phyloP scores from a whole-genome alignment of 2,888 invertebrate species.

The Netelia inedita region DNA sequence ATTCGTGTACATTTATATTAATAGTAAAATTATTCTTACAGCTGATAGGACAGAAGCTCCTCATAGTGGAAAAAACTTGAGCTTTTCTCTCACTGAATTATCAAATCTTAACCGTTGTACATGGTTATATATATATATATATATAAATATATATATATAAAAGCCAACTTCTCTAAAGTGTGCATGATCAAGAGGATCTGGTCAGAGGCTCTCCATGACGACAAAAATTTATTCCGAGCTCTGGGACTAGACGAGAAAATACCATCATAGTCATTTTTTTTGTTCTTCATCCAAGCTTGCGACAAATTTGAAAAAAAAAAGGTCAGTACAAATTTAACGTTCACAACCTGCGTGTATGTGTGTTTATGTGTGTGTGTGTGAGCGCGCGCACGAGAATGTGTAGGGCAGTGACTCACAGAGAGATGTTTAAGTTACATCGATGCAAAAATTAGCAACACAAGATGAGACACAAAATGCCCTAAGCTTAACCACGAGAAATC shows the following conservation, averaged over 20 bases:
- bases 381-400: slow-evolving; percentile 39
- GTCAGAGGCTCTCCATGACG: not conserved
- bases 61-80: slow-evolving; percentile 48
- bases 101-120: slow-evolving; percentile 24
- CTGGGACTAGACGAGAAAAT: slow-evolving; percentile 44
- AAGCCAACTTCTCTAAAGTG: not conserved
- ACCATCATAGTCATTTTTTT: slow-evolving; percentile 23
- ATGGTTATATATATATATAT: slow-evolving; percentile 42
- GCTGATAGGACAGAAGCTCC: slow-evolving; percentile 75
- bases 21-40: slow-evolving; percentile 78
- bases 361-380: slow-evolving; percentile 25
- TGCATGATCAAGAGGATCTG: not conserved
- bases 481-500: slow-evolving; percentile 78
- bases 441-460: slow-evolving; percentile 70
- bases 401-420: slow-evolving; percentile 57
- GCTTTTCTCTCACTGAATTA: slow-evolving; percentile 2
- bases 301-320: slow-evolving; percentile 25
- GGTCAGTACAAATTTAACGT: slow-evolving; percentile 24
- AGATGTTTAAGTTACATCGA: slow-evolving; percentile 58
- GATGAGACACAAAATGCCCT: slow-evolving; percentile 70
- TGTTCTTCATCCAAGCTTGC: not conserved
- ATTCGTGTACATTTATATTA: slow-evolving; percentile 78
- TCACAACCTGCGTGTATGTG: slow-evolving; percentile 18
- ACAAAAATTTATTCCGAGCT: not conserved
- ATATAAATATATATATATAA: slow-evolving; percentile 45